These are phyloP conservation scores for Cinclus cinclus DNA, from an alignment of 2,113 vertebrate species.

Conservation along the genomic window DNA sequence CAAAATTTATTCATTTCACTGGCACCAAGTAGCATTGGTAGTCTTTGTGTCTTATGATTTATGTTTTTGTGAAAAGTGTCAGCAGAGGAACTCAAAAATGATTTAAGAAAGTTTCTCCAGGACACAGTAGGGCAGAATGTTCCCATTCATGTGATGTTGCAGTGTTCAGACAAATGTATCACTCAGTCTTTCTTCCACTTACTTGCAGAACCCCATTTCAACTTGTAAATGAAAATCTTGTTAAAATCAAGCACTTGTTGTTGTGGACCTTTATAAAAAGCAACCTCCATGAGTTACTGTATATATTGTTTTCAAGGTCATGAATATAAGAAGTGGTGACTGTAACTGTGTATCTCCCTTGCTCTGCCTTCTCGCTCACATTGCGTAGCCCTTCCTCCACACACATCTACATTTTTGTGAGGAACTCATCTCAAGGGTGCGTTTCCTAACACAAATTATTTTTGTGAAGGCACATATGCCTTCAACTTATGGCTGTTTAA, in stretches of 20 bases:
- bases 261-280: background rate
- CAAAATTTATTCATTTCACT: background rate
- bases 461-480: background rate
- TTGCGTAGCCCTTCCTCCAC: background rate
- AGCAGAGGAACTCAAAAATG: background rate
- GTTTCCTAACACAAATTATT: background rate
- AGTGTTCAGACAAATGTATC: background rate
- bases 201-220: background rate
- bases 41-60: background rate
- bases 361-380: background rate
- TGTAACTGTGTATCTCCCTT: background rate
- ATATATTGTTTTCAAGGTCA: background rate
- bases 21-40: background rate
- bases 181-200: background rate
- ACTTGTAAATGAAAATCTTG: background rate
- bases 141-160: background rate
- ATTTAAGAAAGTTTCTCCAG: background rate
- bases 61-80: background rate
- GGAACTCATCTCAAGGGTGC: background rate
- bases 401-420: background rate
- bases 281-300: background rate
- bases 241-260: background rate
- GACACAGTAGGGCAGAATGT: background rate
- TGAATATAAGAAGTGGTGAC: background rate
- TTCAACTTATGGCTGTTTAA: background rate